phyloP scores from a whole-genome alignment of 2,113 vertebrate species.

The Mobula birostris region DNA sequence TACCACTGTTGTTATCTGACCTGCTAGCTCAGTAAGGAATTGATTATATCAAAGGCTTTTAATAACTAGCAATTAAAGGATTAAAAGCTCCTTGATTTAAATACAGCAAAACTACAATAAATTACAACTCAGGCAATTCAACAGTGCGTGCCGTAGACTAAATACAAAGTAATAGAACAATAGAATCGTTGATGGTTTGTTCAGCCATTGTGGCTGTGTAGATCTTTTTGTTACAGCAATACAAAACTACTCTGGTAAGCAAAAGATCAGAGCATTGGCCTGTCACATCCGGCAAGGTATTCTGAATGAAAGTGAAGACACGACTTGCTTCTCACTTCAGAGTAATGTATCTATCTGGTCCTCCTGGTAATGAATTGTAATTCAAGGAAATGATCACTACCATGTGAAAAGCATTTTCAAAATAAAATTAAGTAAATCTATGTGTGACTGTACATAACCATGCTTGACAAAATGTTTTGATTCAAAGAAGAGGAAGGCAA shows the following conservation, averaged over 20 bases:
- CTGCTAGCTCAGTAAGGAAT: background rate
- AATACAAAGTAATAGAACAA: background rate
- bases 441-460: background rate
- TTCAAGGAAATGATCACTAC: background rate
- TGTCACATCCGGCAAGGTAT: background rate
- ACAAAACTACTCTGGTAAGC: background rate
- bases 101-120: background rate
- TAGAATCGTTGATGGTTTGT: background rate
- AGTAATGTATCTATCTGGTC: too few species aligned
- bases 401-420: background rate
- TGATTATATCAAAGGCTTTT: slow-evolving; percentile 10
- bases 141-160: background rate
- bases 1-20: background rate
- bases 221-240: background rate
- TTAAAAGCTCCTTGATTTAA: slow-evolving; percentile 1
- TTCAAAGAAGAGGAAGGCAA: background rate
- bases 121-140: background rate
- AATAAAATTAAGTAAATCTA: background rate
- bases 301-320: background rate
- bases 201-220: background rate
- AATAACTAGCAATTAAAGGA: slow-evolving; percentile 3
- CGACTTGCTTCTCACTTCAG: too few species aligned
- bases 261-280: background rate
- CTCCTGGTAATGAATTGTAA: background rate
- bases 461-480: background rate